A percentile compares a stretch with the other conserved stretches of the same genome.
phyloP scores from a whole-genome alignment of 2,113 vertebrate species.

The Hemibagrus wyckioides region DNA sequence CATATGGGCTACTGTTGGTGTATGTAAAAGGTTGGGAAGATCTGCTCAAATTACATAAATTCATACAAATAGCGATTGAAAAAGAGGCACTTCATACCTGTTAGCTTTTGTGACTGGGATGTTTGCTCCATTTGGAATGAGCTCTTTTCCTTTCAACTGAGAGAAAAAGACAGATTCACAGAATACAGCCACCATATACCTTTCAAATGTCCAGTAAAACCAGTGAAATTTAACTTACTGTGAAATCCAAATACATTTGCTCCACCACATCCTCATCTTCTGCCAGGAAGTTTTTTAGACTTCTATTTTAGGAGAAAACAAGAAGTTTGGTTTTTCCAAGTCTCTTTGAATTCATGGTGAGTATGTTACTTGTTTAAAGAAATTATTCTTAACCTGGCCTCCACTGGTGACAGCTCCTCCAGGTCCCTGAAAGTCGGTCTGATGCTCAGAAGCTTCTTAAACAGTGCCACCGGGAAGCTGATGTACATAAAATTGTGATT shows the following conservation, averaged over 20 bases:
- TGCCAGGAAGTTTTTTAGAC: constrained; percentile 55
- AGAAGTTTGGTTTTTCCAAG: background rate
- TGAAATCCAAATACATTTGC: constrained; percentile 61
- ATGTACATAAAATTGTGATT: background rate
- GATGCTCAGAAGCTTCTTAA: constrained; percentile 67
- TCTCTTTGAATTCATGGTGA: background rate
- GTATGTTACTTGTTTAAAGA: background rate
- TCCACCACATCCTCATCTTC: constrained; percentile 59
- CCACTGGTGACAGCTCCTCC: constrained; percentile 63
- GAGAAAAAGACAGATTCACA: background rate
- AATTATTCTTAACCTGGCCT: constrained; percentile 55
- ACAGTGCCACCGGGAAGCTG: constrained; percentile 66
- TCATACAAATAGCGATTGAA: background rate
- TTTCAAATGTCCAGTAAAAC: background rate
- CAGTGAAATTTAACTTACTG: constrained; percentile 58
- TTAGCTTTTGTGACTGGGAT: constrained; percentile 67
- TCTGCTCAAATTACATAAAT: background rate
- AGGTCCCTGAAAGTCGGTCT: constrained; percentile 64
- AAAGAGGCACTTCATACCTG: constrained; percentile 61
- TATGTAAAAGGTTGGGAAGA: background rate
- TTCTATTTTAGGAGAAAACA: constrained; percentile 45
- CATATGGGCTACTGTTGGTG: too few relatives aligned
- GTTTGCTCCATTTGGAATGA: constrained; percentile 67
- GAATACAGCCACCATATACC: background rate
- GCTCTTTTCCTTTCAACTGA: constrained; percentile 56